Base-by-base conservation (phyloP, 2,888 invertebrate species). In the Poecilus cupreus region DNA sequence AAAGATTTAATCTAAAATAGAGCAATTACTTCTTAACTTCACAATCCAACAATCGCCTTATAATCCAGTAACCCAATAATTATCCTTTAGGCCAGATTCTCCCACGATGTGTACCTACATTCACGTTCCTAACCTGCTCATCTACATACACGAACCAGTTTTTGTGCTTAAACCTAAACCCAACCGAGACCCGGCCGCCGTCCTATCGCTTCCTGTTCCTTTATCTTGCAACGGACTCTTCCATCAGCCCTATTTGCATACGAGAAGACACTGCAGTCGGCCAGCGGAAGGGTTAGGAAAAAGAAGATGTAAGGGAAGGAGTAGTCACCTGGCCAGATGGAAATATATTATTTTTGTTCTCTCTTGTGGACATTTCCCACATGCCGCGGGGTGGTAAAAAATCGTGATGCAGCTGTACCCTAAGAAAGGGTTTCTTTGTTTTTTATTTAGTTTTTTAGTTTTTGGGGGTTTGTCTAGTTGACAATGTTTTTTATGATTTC, bases 291-390 rank as follows among this genome's bases (percentile, higher is more conserved):
- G 22, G 24, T 43, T 43, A 8, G 20, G 20, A 6, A 8, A 5
- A 79, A 79, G 20, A 46, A 49, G 51, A 37, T 51, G 22, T n/a
- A 37, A 64, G 10, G n/a, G 5, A 20, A 11, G 16, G 24, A 37
- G 32, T n/a, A 37, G 6, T 39, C 60, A 64, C 20, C 22, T 78
- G 78, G 43, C 18, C 68, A 81, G 74, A 49, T 83, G 82, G 80
- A 82, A 70, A 82, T 83, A 83, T 79, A 79, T 82, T 83, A 82
- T 83, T 83, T 83, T 83, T 80, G 70, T 81, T 76, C 82, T 81
- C 82, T 82, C 51, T 32, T 84, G 83, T 84, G 84, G 84, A 84
- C 84, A 85, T 84, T 84, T 83, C 84, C 84, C 85, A 85, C 84
- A 84, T 85, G 84, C 84, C 68, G 68, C 6, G 81, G 80, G 75